Conservation (phyloP, 2,888 invertebrate genomes). For the Odontomyia ornata region DNA sequence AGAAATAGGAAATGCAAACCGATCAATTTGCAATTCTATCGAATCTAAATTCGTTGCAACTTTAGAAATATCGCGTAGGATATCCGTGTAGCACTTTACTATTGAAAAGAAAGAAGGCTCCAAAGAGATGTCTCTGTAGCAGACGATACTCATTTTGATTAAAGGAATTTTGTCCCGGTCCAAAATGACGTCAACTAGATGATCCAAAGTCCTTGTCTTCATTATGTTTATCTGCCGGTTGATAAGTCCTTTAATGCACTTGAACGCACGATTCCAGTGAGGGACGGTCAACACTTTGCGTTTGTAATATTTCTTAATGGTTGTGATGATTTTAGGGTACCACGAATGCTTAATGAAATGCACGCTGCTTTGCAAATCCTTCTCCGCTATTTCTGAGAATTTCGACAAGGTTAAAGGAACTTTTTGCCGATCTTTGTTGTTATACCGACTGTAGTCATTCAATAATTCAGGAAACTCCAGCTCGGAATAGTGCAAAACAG, state of each 20-base stretch:
- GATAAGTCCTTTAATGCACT: constrained; percentile 66
- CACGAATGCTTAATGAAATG: constrained; percentile 63
- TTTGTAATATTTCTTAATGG: constrained; percentile 58
- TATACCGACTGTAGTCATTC: constrained; percentile 58
- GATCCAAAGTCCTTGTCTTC: constrained; percentile 73
- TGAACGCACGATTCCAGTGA: constrained; percentile 60
- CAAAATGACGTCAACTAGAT: constrained; percentile 69
- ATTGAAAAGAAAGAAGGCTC: constrained; percentile 70
- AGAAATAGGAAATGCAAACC: constrained; percentile 52
- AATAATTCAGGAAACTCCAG: constrained; percentile 62
- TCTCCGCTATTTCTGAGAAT: constrained; percentile 56
- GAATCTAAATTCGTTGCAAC: constrained; percentile 71
- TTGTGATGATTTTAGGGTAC: constrained; percentile 62
- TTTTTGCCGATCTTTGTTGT: constrained; percentile 48
- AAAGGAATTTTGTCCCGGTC: constrained; percentile 69
- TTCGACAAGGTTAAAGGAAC: constrained; percentile 52
- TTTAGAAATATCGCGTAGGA: constrained; percentile 68
- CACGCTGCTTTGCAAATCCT: constrained; percentile 61
- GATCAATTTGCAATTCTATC: constrained; percentile 64
- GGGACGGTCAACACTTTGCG: constrained; percentile 55
- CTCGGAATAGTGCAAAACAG: constrained; percentile 58
- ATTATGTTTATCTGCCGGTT: constrained; percentile 72
- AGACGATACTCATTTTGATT: constrained; percentile 67
- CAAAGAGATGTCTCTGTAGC: constrained; percentile 63
- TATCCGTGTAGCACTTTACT: constrained; percentile 67